phyloP scores from a whole-genome alignment of 2,888 invertebrate species.

The Andrena trimmerana region DNA sequence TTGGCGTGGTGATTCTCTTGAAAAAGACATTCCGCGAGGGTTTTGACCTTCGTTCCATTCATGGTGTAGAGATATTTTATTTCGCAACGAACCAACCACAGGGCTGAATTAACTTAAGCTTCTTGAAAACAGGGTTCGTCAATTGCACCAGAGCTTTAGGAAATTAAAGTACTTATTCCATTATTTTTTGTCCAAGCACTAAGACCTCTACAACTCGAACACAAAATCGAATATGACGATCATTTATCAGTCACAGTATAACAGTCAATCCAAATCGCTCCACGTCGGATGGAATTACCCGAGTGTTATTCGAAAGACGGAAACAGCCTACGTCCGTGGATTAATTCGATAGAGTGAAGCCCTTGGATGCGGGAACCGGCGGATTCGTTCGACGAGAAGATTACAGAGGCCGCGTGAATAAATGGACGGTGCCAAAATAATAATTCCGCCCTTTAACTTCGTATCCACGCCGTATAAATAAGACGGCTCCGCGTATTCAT shows the following conservation, averaged over 20 bases:
- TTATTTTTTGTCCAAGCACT: no score
- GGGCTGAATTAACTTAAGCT: no score
- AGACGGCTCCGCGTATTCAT: slow-evolving; percentile 60
- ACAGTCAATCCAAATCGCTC: no score
- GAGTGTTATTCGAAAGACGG: background rate
- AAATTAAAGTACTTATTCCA: no score
- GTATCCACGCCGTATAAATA: slow-evolving; percentile 53
- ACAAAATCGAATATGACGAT: no score
- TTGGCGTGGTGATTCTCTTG: background rate
- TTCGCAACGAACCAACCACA: no score
- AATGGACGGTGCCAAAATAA: slow-evolving; percentile 51
- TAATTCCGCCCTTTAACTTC: slow-evolving; percentile 51
- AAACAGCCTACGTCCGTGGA: slow-evolving; percentile 15
- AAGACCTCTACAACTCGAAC: no score
- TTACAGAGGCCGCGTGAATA: slow-evolving; percentile 29
- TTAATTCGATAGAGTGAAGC: slow-evolving; percentile 18
- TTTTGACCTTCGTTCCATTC: background rate
- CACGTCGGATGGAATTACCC: background rate
- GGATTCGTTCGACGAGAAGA: slow-evolving; percentile 21
- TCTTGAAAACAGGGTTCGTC: no score
- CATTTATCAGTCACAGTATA: no score
- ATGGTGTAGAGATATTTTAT: no score
- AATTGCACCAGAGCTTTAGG: no score
- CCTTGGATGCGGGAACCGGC: background rate
- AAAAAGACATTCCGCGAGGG: background rate